Conservation (phyloP, 2,888 invertebrate species). For the Hedychridium roseum region DNA sequence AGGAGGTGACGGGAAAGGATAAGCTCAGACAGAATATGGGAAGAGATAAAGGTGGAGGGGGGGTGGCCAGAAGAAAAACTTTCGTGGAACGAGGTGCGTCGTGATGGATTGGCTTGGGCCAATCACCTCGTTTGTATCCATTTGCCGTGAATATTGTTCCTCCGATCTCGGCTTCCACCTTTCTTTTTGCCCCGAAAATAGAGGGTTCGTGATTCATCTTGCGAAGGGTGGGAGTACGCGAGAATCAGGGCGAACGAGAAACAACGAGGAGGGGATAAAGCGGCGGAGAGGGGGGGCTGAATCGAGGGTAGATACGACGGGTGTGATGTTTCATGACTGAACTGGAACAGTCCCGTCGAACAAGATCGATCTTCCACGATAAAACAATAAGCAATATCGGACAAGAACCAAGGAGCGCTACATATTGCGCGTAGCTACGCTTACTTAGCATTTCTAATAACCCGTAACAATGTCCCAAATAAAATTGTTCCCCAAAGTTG, state of each 20-base stretch:
- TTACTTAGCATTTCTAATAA: too few species aligned
- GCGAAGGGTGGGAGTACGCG: conserved; percentile 16
- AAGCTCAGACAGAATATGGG: conserved; percentile 8
- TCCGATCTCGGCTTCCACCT: conserved; percentile 24
- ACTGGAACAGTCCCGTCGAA: too few species aligned
- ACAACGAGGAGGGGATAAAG: too few species aligned
- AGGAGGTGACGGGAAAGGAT: not conserved
- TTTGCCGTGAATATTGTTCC: conserved; percentile 55
- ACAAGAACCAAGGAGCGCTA: too few species aligned
- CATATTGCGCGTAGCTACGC: too few species aligned
- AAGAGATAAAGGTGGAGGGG: conserved; percentile 11
- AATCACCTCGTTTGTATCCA: conserved; percentile 58
- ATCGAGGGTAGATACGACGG: too few species aligned
- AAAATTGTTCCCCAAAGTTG: too few species aligned
- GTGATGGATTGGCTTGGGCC: conserved; percentile 53
- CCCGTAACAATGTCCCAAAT: too few species aligned
- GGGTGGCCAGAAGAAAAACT: conserved; percentile 22
- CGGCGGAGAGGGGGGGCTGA: too few species aligned
- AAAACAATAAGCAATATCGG: too few species aligned
- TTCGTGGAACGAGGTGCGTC: conserved; percentile 23
- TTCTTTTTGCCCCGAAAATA: conserved; percentile 21
- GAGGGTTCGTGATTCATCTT: conserved; percentile 35
- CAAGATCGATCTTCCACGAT: too few species aligned
- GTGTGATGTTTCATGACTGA: too few species aligned
- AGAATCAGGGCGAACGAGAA: conserved; percentile 20